These are phyloP conservation scores for Melinopterus prodromus DNA, from an alignment of 2,888 invertebrate genomes.

Conservation along the genomic window DNA sequence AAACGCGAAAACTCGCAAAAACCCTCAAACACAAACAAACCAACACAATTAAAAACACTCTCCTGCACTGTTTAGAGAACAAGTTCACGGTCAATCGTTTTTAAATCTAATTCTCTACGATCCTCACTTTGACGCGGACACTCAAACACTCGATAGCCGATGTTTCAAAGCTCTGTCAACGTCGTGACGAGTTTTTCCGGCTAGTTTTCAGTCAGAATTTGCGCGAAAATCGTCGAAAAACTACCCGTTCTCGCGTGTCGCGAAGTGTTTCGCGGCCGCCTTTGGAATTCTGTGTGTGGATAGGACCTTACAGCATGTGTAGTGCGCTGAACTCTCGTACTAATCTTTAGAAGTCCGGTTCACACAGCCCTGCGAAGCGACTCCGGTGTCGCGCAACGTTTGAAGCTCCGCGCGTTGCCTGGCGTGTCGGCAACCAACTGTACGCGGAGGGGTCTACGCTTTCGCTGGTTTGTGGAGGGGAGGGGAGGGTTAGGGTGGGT, in stretches of 20 bases:
- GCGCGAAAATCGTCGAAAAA: constrained; percentile 17
- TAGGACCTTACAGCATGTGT: constrained; percentile 40
- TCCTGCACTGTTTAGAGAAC: not conserved
- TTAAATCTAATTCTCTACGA: not conserved
- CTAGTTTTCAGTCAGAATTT: constrained; percentile 5
- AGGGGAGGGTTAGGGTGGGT: too few relatives aligned
- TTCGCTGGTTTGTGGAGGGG: too few relatives aligned
- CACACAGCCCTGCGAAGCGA: constrained; percentile 19
- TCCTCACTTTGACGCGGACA: too few relatives aligned
- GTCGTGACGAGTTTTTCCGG: not conserved
- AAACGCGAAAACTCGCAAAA: too few relatives aligned
- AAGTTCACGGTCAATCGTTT: not conserved
- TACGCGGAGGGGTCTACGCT: not conserved
- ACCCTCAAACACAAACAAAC: not conserved
- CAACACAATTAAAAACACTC: not conserved
- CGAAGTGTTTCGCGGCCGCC: not conserved
- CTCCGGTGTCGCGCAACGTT: not conserved
- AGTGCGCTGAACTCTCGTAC: constrained; percentile 43
- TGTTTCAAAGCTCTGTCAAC: not conserved
- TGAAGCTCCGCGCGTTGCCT: not conserved
- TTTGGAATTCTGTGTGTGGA: constrained; percentile 39
- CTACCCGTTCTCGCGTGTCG: constrained; percentile 8
- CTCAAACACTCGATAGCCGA: constrained; percentile 35
- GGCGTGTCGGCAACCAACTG: not conserved
- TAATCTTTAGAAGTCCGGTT: constrained; percentile 41